A percentile compares a stretch with the other conserved stretches of the same genome.
Conservation (phyloP, 1,140 invertebrate species). For the Drosophila navojoa region DNA sequence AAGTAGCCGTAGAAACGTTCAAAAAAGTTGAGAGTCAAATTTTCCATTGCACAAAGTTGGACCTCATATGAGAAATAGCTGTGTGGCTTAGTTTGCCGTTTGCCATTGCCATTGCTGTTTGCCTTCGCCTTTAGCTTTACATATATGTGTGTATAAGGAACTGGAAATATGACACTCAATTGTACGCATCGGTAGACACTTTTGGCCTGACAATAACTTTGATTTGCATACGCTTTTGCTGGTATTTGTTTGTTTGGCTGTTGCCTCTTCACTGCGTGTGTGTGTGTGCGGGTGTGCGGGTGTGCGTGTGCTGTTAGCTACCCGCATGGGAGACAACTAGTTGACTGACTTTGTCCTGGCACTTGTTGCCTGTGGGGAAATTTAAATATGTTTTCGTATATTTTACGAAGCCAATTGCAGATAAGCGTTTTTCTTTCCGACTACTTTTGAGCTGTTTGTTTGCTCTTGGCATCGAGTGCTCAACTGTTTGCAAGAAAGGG, state of each 20-base stretch:
- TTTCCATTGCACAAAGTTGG: slow-evolving; percentile 50
- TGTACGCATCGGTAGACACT: slow-evolving; percentile 76
- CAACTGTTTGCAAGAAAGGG: slow-evolving; percentile 17
- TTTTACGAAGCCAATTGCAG: slow-evolving; percentile 75
- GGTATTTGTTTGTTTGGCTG: slow-evolving; percentile 42
- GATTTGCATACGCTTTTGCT: slow-evolving; percentile 63
- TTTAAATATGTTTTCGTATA: slow-evolving; percentile 68
- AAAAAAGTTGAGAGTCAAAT: slow-evolving; percentile 52
- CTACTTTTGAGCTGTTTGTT: slow-evolving; percentile 52
- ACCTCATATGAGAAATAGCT: slow-evolving; percentile 44
- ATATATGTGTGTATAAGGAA: slow-evolving; percentile 72
- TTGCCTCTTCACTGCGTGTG: slow-evolving; percentile 18
- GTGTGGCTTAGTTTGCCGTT: neutral
- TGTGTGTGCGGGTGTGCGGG: neutral
- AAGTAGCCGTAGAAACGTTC: slow-evolving; percentile 34
- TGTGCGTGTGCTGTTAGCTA: slow-evolving; percentile 18
- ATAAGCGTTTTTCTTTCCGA: slow-evolving; percentile 74
- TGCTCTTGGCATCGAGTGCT: slow-evolving; percentile 56
- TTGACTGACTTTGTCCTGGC: slow-evolving; percentile 47
- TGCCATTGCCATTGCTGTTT: too few species aligned
- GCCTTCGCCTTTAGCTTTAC: slow-evolving; percentile 36
- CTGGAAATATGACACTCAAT: slow-evolving; percentile 81
- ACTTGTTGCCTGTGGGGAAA: slow-evolving; percentile 75
- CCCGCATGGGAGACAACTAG: slow-evolving; percentile 56
- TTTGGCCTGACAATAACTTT: slow-evolving; percentile 78